Conservation (phyloP, 2,888 invertebrate genomes). For the Marronus borbonicus region DNA sequence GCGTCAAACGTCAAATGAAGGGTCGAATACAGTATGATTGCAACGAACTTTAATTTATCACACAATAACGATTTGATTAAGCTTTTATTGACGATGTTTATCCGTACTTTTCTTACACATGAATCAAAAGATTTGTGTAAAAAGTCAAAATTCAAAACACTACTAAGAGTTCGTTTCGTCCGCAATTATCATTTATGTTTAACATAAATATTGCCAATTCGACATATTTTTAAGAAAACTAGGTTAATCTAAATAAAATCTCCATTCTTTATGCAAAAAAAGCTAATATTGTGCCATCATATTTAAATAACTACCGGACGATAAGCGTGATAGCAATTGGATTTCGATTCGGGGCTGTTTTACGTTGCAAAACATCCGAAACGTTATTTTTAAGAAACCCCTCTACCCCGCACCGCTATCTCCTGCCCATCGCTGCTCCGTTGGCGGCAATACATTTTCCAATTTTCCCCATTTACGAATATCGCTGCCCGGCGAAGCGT, state of each 20-base stretch:
- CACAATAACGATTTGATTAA: too few relatives aligned
- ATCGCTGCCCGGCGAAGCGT: slow-evolving; percentile 23
- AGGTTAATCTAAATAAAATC: slow-evolving; percentile 1
- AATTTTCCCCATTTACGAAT: slow-evolving; percentile 30
- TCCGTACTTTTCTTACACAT: too few relatives aligned
- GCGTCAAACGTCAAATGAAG: too few relatives aligned
- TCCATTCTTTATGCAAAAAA: not conserved
- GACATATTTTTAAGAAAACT: too few relatives aligned
- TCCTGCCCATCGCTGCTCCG: not conserved
- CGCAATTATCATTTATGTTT: too few relatives aligned
- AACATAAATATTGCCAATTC: too few relatives aligned
- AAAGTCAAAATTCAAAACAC: too few relatives aligned
- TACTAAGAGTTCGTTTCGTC: too few relatives aligned
- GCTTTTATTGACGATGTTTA: too few relatives aligned
- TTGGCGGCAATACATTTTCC: slow-evolving; percentile 26
- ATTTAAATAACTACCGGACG: not conserved
- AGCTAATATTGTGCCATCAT: not conserved
- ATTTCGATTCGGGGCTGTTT: slow-evolving; percentile 4
- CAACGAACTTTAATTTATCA: too few relatives aligned
- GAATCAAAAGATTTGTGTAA: too few relatives aligned
- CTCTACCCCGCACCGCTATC: not conserved
- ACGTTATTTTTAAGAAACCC: slow-evolving; percentile 6
- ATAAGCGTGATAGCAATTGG: slow-evolving; percentile 6
- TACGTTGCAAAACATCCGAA: slow-evolving; percentile 20
- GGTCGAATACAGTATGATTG: too few relatives aligned